These are phyloP conservation scores for Astatotilapia flaviijosephi DNA, from an alignment of 2,113 vertebrate species.

Conservation along the genomic window DNA sequence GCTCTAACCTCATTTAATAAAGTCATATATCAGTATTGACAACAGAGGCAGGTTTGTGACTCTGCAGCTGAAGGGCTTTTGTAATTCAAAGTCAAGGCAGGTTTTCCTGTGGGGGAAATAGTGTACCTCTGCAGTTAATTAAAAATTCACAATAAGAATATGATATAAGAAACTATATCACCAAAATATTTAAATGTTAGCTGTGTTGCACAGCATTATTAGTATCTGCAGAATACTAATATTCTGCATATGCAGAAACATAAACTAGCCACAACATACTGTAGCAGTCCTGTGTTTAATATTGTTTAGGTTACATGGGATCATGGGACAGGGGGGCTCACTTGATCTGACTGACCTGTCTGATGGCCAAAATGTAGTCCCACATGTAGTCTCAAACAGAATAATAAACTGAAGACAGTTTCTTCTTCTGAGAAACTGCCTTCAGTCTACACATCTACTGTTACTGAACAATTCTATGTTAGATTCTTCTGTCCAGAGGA, in stretches of 20 bases:
- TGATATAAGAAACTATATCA: not conserved
- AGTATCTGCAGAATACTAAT: not conserved
- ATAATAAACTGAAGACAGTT: not conserved
- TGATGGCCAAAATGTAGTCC: not conserved
- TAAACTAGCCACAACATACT: not conserved
- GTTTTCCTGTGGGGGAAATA: not conserved
- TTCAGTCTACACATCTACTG: not conserved
- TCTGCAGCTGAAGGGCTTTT: not conserved
- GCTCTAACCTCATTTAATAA: not conserved
- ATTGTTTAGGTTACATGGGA: not conserved
- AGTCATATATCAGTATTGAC: slow-evolving; percentile 7
- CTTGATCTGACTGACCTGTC: not conserved
- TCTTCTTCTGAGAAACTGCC: not conserved
- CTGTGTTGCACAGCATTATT: not conserved
- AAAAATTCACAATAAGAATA: not conserved
- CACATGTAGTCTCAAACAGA: not conserved
- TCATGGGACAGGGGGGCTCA: no score
- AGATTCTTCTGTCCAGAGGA: not conserved
- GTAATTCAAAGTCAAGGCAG: not conserved
- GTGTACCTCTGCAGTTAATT: not conserved
- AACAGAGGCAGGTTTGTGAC: not conserved
- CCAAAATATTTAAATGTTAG: not conserved
- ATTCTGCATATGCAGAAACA: not conserved
- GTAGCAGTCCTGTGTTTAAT: not conserved
- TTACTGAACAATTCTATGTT: not conserved